Base-by-base conservation (phyloP, 2,888 invertebrate species). In the Druceiella hillmani region DNA sequence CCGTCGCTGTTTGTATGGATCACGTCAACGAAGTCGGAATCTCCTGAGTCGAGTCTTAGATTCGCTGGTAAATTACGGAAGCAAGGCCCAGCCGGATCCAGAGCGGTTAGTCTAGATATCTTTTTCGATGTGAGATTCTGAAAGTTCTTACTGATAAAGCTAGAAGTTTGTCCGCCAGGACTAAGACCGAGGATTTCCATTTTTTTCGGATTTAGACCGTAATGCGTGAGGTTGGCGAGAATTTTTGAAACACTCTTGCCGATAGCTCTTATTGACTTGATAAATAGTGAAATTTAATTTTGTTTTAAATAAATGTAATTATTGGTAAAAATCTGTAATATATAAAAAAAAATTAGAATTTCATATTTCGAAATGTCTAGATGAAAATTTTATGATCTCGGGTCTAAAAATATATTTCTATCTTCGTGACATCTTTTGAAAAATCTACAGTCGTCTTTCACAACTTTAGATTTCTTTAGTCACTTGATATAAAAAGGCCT, bases 51-150 rank as follows among this genome's bases (percentile, higher is more conserved):
- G 1, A 67, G 42, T 22, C 66, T 51, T 1, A 59, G 53, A 3
- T 60, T 55, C 2, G 66, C 63, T 0, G 52, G 53, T 1, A 59
- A 49, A 39, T 61, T 55, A 6, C 66, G 55, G 45, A 65, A 67
- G 49, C 66, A 67, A 2, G 65, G 64, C 1, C 66, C 66, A 2
- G 62, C 43, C 1, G 66, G 64, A 4, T 67, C 66, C 2, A 67
- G 33, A 0, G 52, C 66, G 1, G 61, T 63, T 7, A 56, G 16
- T 35, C 61, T 54, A 0, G 60, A 56, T 11, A 66, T 45, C 2
- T 56, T 65, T 12, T 27, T 45, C 0, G 65, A 66, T 1, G 64
- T 61, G 11, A 60, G 13, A 0, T 44, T 22, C 33, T 46, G 49
- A 39, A 53, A 66, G 45, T 58, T 52, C 34, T 66, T 67, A 3